Evolutionary conservation across 2,888 invertebrate species (phyloP).

Genomic region (Xylota segnis): DNA sequence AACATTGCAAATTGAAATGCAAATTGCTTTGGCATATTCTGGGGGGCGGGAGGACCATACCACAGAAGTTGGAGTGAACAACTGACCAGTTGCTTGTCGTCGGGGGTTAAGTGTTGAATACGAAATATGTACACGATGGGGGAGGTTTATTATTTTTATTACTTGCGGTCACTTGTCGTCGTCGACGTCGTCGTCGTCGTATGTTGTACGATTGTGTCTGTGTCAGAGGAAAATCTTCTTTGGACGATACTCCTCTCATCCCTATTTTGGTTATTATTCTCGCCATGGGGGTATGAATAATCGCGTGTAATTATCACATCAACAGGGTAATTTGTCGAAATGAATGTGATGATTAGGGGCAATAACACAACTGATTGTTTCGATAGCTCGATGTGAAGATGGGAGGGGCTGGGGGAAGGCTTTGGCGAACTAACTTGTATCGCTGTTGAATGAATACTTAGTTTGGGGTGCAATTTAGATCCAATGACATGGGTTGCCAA

Average conservation of each 20-base stretch:
- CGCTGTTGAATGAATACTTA: neutral
- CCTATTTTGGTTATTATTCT: constrained; percentile 36
- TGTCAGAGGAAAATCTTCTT: constrained; percentile 34
- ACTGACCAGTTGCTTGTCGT: constrained; percentile 57
- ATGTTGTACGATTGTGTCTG: neutral
- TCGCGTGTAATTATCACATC: constrained; percentile 77
- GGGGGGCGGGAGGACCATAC: constrained; percentile 41
- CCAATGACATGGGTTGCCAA: constrained; percentile 40
- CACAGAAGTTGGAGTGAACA: constrained; percentile 33
- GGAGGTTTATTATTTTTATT: constrained; percentile 57
- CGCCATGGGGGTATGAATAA: constrained; percentile 52
- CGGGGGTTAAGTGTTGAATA: constrained; percentile 52
- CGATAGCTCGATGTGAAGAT: constrained; percentile 31
- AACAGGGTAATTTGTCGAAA: constrained; percentile 74
- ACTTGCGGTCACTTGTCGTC: constrained; percentile 24
- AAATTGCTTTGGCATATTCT: constrained; percentile 72
- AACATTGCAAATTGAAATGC: constrained; percentile 76
- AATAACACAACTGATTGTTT: constrained; percentile 69
- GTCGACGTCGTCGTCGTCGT: too few species aligned
- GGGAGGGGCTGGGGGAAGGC: neutral
- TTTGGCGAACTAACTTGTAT: neutral
- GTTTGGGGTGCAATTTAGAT: constrained; percentile 28
- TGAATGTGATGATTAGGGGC: constrained; percentile 68
- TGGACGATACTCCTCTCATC: constrained; percentile 22
- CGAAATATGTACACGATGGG: constrained; percentile 15